Conservation (phyloP, 2,797 vertebrate genomes). For the Schizopygopsis pylzovi region DNA sequence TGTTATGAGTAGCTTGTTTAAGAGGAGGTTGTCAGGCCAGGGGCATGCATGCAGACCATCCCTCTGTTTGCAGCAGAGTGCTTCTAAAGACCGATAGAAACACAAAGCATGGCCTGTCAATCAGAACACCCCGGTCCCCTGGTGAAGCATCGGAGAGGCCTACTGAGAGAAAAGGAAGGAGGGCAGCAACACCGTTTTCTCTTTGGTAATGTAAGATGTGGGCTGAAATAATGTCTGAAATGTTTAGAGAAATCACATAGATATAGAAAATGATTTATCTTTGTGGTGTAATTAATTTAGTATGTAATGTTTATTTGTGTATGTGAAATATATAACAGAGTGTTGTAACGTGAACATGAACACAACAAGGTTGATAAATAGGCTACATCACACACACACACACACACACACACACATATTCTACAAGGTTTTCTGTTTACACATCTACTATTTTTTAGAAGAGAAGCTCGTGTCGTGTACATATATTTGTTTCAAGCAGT, state of each 20-base stretch:
- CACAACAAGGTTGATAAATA: not conserved
- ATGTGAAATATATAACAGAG: not conserved
- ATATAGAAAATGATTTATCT: conserved; percentile 9
- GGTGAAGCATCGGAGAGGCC: conserved; percentile 36
- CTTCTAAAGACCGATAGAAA: conserved; percentile 41
- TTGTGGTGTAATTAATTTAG: not conserved
- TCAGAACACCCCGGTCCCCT: conserved; percentile 35
- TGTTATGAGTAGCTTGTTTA: conserved; percentile 27
- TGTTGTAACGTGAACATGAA: not conserved
- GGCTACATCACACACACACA: too few species aligned
- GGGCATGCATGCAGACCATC: conserved; percentile 45
- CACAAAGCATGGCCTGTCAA: conserved; percentile 55
- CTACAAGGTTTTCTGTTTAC: not conserved
- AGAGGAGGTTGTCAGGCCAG: conserved; percentile 36
- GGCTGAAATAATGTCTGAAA: conserved; percentile 9
- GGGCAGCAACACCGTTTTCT: conserved; percentile 40
- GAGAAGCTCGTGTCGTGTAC: not conserved
- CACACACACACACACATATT: too few species aligned
- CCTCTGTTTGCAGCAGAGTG: conserved; percentile 36
- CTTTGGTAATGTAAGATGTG: conserved; percentile 38
- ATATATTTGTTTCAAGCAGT: not conserved
- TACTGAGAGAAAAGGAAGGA: conserved; percentile 37
- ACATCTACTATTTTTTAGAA: not conserved
- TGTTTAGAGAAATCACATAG: conserved; percentile 18
- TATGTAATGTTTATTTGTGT: not conserved